Base-by-base conservation (phyloP, 2,888 invertebrate genomes). In the Leucania comma region DNA sequence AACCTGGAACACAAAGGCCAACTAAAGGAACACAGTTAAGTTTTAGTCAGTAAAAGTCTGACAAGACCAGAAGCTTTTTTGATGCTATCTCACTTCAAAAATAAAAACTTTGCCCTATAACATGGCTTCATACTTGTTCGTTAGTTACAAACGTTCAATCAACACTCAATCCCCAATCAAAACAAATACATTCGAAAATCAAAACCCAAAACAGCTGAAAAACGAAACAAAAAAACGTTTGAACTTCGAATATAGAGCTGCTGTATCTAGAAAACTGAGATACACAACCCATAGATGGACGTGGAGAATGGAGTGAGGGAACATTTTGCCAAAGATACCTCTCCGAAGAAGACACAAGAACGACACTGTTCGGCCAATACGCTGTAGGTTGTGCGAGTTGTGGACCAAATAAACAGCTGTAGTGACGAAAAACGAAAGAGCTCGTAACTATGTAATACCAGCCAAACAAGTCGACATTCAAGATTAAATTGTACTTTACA, bases 181-280 rank as follows among this genome's bases (percentile, higher is more conserved):
- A 56, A 67, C 14, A 67, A 48, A 22, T 17, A 35, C 48, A 38
- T 20, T 8, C 4, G 0, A 48, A 38, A 68, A 42, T 24, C 35
- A 68, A 22, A 48, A 24, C 20, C 2, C 22, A n/a, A 57, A 35
- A 38, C 38, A 50, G 53, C 20, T 48, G 46, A 61, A 62, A 74
- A 68, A 12, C 24, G 17, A 24, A 26, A 54, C 12, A 51, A 76
- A 76, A 42, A 75, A 71, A 29, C 12, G 10, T 29, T 42, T 26
- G 29, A 50, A 68, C 46, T 53, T 50, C 35, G 20, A 29, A 63
- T 56, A 56, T 51, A 68, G n/a, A n/a, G 62, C 62, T 24, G 61
- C n/a, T 46, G n/a, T 60, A 48, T 67, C 48, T 68, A 69, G 29
- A 50, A 51, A 51, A 9, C 22, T 46, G 51, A 61, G 58, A 42